A percentile compares a stretch with the other conserved stretches of the same genome.
Evolutionary conservation across 2,797 vertebrate genomes (phyloP).

Genomic region (Lepilemur ruficaudatus): DNA sequence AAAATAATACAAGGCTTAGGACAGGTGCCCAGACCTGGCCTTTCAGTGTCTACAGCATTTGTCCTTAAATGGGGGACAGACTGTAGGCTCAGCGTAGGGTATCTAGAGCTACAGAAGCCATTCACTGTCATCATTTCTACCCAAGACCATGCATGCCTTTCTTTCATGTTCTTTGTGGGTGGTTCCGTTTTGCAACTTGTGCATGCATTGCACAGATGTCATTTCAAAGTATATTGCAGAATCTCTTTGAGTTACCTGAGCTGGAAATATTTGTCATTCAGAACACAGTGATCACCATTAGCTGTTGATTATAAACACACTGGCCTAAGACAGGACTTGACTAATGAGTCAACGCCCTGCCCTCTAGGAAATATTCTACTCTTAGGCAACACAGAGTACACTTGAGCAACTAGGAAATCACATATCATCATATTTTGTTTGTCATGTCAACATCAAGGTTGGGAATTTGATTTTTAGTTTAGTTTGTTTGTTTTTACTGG

Average conservation of each 20-base stretch:
- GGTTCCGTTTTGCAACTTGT: neutral
- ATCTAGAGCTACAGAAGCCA: neutral
- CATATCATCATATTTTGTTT: neutral
- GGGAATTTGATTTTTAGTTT: slow-evolving; percentile 29
- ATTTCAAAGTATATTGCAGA: slow-evolving; percentile 18
- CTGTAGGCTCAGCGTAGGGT: neutral
- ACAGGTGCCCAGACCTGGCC: neutral
- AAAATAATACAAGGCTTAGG: neutral
- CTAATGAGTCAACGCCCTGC: neutral
- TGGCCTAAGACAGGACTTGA: neutral
- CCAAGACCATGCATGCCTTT: neutral
- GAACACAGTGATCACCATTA: neutral
- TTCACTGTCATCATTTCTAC: neutral
- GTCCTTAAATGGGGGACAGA: neutral
- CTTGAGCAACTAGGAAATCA: neutral
- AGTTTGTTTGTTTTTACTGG: neutral
- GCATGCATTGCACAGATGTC: neutral
- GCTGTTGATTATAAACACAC: neutral
- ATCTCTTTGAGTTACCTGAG: neutral
- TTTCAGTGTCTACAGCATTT: neutral
- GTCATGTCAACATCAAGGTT: neutral
- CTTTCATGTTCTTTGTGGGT: neutral
- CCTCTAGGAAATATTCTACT: neutral
- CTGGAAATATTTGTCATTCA: neutral
- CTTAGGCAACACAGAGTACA: neutral